A percentile compares a stretch with the other conserved stretches of the same genome.
These are phyloP conservation scores for Arrhopalites spinosus DNA, from an alignment of 2,888 invertebrate species.

Conservation along the genomic window DNA sequence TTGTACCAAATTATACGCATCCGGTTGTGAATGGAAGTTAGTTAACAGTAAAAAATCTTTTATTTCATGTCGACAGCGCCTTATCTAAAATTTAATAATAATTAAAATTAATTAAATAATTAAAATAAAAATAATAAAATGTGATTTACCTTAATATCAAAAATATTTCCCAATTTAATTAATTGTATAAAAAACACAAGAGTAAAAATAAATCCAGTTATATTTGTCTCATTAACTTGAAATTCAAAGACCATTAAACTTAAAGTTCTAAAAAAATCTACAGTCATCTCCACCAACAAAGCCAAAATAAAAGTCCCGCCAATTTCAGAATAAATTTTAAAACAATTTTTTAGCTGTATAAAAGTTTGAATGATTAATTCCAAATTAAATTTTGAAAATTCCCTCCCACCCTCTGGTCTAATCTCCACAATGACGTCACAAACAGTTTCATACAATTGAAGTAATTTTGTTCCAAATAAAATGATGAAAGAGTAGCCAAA, in stretches of 20 bases:
- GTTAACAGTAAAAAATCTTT: background rate
- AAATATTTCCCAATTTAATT: background rate
- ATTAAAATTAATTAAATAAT: no score
- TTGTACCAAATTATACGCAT: no score
- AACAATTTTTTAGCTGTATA: background rate
- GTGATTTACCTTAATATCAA: background rate
- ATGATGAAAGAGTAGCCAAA: constrained; percentile 10
- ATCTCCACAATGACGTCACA: background rate
- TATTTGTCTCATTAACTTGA: background rate
- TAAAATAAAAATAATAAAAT: no score
- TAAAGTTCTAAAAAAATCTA: background rate
- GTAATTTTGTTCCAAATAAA: background rate
- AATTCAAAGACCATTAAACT: background rate
- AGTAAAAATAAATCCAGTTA: background rate
- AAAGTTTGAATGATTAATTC: background rate
- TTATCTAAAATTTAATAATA: background rate
- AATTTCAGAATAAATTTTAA: background rate
- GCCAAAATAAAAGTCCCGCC: background rate
- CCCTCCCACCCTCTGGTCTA: no score
- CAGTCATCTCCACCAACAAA: background rate
- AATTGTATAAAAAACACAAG: background rate
- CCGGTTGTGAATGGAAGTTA: no score
- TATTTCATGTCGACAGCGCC: background rate
- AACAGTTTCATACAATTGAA: background rate
- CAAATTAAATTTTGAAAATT: background rate